Conservation (phyloP, 2,888 invertebrate genomes). For the Glyphotaelius pellucidus region DNA sequence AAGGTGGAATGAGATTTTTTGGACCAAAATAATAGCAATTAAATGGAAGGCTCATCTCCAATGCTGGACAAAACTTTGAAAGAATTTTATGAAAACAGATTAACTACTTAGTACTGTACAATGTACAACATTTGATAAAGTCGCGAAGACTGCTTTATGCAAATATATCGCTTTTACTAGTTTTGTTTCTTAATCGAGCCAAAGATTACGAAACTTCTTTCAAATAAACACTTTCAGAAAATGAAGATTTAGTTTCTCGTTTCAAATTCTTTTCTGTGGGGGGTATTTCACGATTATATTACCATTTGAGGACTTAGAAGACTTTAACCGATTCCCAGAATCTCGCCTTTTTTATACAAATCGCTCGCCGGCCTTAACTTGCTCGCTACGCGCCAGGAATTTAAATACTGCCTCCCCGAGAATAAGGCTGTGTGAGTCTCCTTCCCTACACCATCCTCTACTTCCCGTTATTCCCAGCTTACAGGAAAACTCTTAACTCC, state of each 20-base stretch:
- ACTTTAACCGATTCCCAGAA: conserved; percentile 41
- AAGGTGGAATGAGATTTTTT: not conserved
- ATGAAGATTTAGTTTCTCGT: conserved; percentile 12
- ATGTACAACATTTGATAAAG: not conserved
- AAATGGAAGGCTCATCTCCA: not conserved
- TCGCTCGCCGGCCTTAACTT: conserved; percentile 43
- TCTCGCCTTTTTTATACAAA: conserved; percentile 44
- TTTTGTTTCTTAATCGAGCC: not conserved
- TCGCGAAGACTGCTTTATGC: not conserved
- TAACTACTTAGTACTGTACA: not conserved
- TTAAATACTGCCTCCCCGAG: conserved; percentile 2
- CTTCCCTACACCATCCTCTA: not conserved
- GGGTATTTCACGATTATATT: conserved; percentile 21
- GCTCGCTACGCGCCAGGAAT: conserved; percentile 34
- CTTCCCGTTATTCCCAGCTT: conserved; percentile 28
- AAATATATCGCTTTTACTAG: not conserved
- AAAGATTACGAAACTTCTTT: not conserved
- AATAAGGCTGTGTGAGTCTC: conserved; percentile 23
- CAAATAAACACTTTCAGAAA: not conserved
- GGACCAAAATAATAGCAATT: too few relatives aligned
- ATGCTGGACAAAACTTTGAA: not conserved
- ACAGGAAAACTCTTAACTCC: not conserved
- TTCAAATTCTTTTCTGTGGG: not conserved
- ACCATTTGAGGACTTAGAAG: conserved; percentile 32
- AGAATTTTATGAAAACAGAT: not conserved